These are phyloP conservation scores for Syndactyla subalaris DNA, from an alignment of 2,797 vertebrate genomes.

Conservation along the genomic window DNA sequence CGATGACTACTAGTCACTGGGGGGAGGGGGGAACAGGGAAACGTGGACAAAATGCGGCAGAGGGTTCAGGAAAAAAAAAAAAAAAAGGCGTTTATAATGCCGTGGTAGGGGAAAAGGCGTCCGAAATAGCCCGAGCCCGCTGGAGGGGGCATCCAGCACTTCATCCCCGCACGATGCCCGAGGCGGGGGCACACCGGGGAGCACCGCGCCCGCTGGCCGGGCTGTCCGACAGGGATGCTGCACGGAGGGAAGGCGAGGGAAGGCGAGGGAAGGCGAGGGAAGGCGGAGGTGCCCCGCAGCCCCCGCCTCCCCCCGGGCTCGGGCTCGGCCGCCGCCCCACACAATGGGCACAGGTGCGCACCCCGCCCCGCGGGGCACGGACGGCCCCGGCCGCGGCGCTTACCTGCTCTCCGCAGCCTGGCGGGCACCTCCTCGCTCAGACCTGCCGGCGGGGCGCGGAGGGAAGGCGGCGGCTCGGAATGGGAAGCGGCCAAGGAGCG, in stretches of 20 bases:
- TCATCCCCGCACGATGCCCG: not conserved
- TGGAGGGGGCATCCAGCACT: not conserved
- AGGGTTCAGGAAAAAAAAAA: too few relatives aligned
- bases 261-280: too few relatives aligned
- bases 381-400: not conserved
- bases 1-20: not conserved
- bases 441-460: not conserved
- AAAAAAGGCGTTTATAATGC: not conserved
- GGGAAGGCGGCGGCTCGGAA: not conserved
- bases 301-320: not conserved
- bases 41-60: not conserved
- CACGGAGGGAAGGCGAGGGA: not conserved
- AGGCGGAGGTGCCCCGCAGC: too few relatives aligned
- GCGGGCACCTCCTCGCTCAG: not conserved
- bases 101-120: not conserved
- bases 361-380: not conserved
- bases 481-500: not conserved
- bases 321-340: not conserved
- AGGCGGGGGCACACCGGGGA: not conserved
- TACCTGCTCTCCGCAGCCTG: conserved; percentile 32
- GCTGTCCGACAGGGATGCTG: not conserved
- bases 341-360: conserved; percentile 48
- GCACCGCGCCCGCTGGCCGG: not conserved
- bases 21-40: not conserved
- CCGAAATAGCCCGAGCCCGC: not conserved